Percentiles rank a stretch among this genome's conserved stretches.
Conservation (phyloP, 92 coral and sea anemone species). For the Galaxea fascicularis region DNA sequence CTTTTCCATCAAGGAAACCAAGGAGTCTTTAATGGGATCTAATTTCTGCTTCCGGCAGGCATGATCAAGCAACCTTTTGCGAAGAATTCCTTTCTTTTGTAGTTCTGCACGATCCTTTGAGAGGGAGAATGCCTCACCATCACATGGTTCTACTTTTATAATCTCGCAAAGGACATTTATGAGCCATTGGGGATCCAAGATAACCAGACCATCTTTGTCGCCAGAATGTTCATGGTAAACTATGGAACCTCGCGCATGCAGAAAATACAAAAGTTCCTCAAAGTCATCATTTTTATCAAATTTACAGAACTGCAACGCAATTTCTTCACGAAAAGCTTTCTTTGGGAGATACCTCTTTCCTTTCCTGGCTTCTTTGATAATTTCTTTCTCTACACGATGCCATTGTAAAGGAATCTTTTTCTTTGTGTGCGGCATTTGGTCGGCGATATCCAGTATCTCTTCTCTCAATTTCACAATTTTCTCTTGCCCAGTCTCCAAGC, state of each 20-base stretch:
- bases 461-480: not conserved
- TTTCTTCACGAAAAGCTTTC: not conserved
- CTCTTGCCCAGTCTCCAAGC: not conserved
- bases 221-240: not conserved
- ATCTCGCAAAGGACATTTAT: not conserved
- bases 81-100: not conserved
- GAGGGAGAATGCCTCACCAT: not conserved
- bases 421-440: conserved; percentile 1
- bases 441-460: not conserved
- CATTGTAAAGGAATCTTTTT: not conserved
- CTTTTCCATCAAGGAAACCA: conserved; percentile 9
- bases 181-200: conserved; percentile 10
- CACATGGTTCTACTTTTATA: not conserved
- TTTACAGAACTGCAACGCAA: not conserved
- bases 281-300: not conserved
- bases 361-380: not conserved
- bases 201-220: not conserved
- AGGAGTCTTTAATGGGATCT: not conserved
- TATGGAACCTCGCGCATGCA: conserved; percentile 8
- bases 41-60: not conserved
- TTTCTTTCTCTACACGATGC: not conserved
- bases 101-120: not conserved
- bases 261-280: not conserved
- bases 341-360: not conserved
- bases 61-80: not conserved